These are phyloP conservation scores for Polyommatus iphigenia DNA, from an alignment of 2,888 invertebrate genomes.

Conservation along the genomic window DNA sequence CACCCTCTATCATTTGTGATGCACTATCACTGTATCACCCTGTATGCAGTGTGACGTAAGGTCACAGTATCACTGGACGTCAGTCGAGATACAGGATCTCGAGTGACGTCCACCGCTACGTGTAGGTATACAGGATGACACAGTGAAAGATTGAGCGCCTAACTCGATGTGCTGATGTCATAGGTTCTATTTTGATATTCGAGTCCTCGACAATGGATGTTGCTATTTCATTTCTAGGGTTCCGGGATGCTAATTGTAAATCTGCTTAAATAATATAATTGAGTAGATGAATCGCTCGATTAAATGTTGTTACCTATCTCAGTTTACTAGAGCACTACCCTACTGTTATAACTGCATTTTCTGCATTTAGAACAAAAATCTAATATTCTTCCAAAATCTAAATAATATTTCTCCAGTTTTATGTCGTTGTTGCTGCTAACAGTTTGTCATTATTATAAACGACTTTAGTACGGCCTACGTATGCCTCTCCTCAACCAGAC, in stretches of 20 bases:
- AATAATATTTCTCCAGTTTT: too few species aligned
- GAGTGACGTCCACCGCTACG: slow-evolving; percentile 19
- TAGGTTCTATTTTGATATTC: not conserved
- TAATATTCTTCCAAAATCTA: too few species aligned
- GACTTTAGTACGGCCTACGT: not conserved
- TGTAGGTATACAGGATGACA: not conserved
- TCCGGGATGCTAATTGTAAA: not conserved
- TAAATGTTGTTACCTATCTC: too few species aligned
- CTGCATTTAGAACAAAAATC: too few species aligned
- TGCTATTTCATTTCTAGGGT: not conserved
- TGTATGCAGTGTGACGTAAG: not conserved
- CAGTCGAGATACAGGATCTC: too few species aligned
- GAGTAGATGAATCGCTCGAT: too few species aligned
- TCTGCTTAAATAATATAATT: not conserved
- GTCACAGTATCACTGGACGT: not conserved
- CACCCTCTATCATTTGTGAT: not conserved
- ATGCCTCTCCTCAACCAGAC: too few species aligned
- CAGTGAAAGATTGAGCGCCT: slow-evolving; percentile 1
- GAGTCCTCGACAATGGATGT: not conserved
- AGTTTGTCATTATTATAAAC: too few species aligned
- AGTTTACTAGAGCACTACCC: too few species aligned
- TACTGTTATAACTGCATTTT: too few species aligned
- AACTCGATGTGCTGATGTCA: not conserved
- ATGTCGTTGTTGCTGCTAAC: too few species aligned
- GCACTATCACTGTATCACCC: not conserved